Conservation (phyloP, 2,113 vertebrate genomes). For the Holacanthus passer region DNA sequence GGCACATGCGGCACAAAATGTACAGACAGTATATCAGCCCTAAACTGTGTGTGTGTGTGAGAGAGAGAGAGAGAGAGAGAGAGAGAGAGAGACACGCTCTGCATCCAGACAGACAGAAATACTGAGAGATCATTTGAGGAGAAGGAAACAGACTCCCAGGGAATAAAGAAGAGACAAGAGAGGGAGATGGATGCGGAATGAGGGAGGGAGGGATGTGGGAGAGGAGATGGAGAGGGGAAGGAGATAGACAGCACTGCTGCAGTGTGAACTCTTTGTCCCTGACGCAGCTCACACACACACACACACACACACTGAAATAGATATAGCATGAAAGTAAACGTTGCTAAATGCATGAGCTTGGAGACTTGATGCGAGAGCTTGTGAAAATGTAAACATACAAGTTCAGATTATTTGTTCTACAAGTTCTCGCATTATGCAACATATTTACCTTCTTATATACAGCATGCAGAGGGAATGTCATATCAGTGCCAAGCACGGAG, state of each 20-base stretch:
- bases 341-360: no score
- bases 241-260: constrained; percentile 68
- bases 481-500: constrained; percentile 48
- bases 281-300: constrained; percentile 45
- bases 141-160: constrained; percentile 28
- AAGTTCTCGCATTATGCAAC: no score
- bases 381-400: no score
- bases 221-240: constrained; percentile 25
- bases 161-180: background rate
- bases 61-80: background rate
- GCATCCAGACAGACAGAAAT: constrained; percentile 46
- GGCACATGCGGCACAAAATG: constrained; percentile 54
- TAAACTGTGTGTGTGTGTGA: constrained; percentile 17
- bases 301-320: constrained; percentile 41
- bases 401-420: no score
- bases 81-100: constrained; percentile 28
- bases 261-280: constrained; percentile 77
- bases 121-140: constrained; percentile 56
- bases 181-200: constrained; percentile 23
- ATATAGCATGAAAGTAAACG: no score
- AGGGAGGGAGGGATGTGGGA: constrained; percentile 35
- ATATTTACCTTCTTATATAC: no score
- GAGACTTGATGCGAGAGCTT: no score
- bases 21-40: constrained; percentile 52
- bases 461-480: constrained; percentile 54